Percentiles rank a stretch among this genome's conserved stretches.
Evolutionary conservation across 1,140 invertebrate species (phyloP).

Genomic region (Pseudomyrmex gracilis): DNA sequence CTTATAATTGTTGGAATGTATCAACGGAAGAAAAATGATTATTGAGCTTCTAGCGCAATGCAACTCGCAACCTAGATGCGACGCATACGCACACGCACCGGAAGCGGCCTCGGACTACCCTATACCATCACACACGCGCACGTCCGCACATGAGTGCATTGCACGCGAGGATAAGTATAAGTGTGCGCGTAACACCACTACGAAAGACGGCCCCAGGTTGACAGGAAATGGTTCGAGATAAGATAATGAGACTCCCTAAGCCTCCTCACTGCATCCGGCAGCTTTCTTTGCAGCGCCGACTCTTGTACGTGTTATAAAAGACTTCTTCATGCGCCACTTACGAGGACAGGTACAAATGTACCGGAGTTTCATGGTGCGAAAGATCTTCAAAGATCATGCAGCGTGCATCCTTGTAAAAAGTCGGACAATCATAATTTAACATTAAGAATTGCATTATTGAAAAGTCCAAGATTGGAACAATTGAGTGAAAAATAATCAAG

Average conservation of each 20-base stretch:
- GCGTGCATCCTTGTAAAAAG: neutral
- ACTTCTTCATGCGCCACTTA: slow-evolving; percentile 44
- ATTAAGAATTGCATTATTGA: neutral
- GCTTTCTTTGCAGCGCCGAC: slow-evolving; percentile 66
- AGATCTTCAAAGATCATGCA: slow-evolving; percentile 15
- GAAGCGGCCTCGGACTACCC: slow-evolving; percentile 58
- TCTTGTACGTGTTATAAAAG: slow-evolving; percentile 43
- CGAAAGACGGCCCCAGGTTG: slow-evolving; percentile 77
- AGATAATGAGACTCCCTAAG: slow-evolving; percentile 78
- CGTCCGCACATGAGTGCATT: neutral
- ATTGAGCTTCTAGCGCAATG: slow-evolving; percentile 49
- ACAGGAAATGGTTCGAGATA: slow-evolving; percentile 82
- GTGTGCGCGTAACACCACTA: slow-evolving; percentile 61
- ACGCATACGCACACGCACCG: slow-evolving; percentile 51
- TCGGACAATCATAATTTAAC: neutral
- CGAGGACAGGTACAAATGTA: slow-evolving; percentile 53
- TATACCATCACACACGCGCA: slow-evolving; percentile 44
- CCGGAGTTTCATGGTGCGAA: slow-evolving; percentile 24
- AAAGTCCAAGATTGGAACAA: neutral
- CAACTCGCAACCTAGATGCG: slow-evolving; percentile 51
- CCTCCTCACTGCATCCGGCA: slow-evolving; percentile 69
- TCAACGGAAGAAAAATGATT: slow-evolving; percentile 65
- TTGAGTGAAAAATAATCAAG: neutral
- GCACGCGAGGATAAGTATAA: slow-evolving; percentile 18
- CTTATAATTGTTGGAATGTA: neutral